Evolutionary conservation across 2,113 vertebrate genomes (phyloP), one percentile per base, ranked within the genome.

Genomic region (Trochalopteron elliotii): DNA sequence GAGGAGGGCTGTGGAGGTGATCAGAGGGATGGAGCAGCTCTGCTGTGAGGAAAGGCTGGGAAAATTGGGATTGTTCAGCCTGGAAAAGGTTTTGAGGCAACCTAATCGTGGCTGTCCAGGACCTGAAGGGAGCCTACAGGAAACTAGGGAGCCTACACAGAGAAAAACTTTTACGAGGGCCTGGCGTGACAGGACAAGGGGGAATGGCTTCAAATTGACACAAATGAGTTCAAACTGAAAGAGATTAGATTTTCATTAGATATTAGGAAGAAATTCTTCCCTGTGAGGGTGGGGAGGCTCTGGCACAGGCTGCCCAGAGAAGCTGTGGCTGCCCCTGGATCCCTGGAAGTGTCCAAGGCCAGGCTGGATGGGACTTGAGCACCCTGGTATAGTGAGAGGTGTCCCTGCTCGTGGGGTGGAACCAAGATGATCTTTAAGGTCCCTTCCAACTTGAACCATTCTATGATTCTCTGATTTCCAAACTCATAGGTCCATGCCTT

Each of bases 311-410:
- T 60, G 7, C 9, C 39, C 78, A 67, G 37, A 52, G 45, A 1
- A 89, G n/a, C n/a, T 68, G 28, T 22, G 61, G 39, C 63, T 76
- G 63, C 8, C 17, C n/a, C 31, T 71, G 21, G 37, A 70, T 77
- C 56, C 31, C 25, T 77, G 63, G 7, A 1, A 56, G 11, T 50
- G 71, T 3, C 11, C 64, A 11, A 63, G 10, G 30, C 5, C 12
- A 42, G 25, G 28, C 0, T 60, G 61, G n/a, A 47, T 0, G 0
- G n/a, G n/a, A 17, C 5, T 61, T 68, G 61, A 50, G 22, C 35
- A 37, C 0, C 18, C 35, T 50, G 64, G 56, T 9, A 5, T 0
- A 24, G 19, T 25, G 23, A 27, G 2, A 83, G 3, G 7, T 28
- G 35, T 37, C 56, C 31, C 35, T 56, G 35, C 12, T 18, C 3